Evolutionary conservation across 2,113 vertebrate species (phyloP).

Genomic region (Hemiprocne comata): DNA sequence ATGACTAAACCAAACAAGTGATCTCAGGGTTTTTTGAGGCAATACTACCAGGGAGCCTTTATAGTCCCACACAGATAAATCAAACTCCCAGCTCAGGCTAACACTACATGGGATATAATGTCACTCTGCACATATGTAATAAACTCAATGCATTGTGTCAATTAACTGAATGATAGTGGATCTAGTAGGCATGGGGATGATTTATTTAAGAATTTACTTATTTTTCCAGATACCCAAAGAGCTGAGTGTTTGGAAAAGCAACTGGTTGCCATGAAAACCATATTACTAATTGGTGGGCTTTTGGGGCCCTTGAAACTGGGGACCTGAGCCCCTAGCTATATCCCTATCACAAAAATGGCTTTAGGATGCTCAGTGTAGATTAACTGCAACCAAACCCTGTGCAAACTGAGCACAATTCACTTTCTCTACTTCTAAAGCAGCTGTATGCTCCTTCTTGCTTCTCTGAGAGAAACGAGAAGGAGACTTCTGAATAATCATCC

Average conservation of each 20-base stretch:
- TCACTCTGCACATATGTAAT: background rate
- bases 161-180: background rate
- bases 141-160: background rate
- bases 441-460: background rate
- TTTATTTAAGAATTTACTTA: background rate
- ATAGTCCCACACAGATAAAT: background rate
- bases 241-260: background rate
- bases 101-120: background rate
- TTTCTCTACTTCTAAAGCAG: background rate
- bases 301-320: background rate
- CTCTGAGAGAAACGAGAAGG: background rate
- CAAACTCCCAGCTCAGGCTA: background rate
- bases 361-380: background rate
- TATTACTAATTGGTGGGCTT: background rate
- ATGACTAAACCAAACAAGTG: background rate
- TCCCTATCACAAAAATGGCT: background rate
- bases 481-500: background rate
- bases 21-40: background rate
- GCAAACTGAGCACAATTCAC: background rate
- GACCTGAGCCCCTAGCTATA: background rate
- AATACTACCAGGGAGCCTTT: background rate
- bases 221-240: background rate
- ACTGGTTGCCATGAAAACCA: background rate
- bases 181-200: background rate
- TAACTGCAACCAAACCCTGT: background rate